phyloP scores from a whole-genome alignment of 2,113 vertebrate species.

The Ondatra zibethicus region DNA sequence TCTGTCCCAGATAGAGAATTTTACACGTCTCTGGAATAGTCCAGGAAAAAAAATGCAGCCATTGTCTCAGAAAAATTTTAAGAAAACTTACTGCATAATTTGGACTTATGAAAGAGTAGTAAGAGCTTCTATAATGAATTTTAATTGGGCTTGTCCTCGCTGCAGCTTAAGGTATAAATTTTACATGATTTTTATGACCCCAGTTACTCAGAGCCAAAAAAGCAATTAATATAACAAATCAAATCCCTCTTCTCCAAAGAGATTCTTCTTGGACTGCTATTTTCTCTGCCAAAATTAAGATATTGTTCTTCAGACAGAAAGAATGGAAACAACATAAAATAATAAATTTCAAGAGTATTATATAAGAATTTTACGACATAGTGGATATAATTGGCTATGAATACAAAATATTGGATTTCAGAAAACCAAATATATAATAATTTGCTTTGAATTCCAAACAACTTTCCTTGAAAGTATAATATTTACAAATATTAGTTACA shows the following conservation, averaged over 20 bases:
- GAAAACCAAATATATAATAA: neutral
- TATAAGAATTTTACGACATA: neutral
- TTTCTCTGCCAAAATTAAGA: neutral
- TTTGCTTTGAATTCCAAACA: neutral
- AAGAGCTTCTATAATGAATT: neutral
- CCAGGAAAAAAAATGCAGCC: neutral
- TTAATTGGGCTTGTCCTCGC: neutral
- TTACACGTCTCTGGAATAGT: neutral
- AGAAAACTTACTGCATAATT: neutral
- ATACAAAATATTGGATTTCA: neutral
- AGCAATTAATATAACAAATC: neutral
- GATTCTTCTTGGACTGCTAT: neutral
- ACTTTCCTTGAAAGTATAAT: neutral
- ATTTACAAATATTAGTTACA: neutral
- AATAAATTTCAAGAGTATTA: neutral
- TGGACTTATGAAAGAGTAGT: neutral
- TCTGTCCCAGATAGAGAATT: neutral
- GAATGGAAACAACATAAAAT: neutral
- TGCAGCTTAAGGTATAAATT: neutral
- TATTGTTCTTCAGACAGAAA: neutral
- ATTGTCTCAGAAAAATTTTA: neutral
- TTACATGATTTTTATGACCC: neutral
- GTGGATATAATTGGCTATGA: neutral
- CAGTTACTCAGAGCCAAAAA: neutral
- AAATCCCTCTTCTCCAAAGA: neutral